Evolutionary conservation across 2,113 vertebrate species (phyloP).

Genomic region (Haliaeetus leucogaster): DNA sequence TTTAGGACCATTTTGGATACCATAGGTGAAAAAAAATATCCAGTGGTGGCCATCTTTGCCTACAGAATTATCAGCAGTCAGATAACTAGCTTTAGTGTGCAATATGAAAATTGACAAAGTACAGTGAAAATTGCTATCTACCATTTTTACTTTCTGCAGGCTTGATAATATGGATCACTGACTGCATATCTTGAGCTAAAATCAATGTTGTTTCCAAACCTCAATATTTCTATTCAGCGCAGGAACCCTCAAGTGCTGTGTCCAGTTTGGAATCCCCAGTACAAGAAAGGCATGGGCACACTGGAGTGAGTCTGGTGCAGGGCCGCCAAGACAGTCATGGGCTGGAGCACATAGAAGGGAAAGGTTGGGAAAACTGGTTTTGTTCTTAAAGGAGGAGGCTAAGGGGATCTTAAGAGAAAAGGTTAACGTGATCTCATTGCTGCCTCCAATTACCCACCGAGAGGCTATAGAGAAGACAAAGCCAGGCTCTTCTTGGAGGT

Average conservation of each 20-base stretch:
- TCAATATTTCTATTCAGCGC: neutral
- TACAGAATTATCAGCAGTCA: neutral
- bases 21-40: neutral
- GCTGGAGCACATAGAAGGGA: neutral
- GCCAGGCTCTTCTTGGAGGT: neutral
- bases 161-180: neutral
- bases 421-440: fast-evolving
- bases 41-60: neutral
- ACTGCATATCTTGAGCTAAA: neutral
- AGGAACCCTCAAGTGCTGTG: neutral
- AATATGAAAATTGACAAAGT: neutral
- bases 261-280: neutral
- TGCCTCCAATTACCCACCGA: neutral
- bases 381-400: neutral
- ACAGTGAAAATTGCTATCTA: neutral
- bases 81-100: neutral
- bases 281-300: neutral
- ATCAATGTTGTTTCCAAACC: neutral
- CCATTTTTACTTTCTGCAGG: neutral
- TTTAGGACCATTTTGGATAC: neutral
- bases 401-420: neutral
- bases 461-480: neutral
- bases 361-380: neutral
- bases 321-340: neutral
- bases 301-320: neutral